A percentile compares a stretch with the other conserved stretches of the same genome.
These are phyloP conservation scores for Charaxes varanes DNA, from an alignment of 1,140 invertebrate species.

Conservation along the genomic window DNA sequence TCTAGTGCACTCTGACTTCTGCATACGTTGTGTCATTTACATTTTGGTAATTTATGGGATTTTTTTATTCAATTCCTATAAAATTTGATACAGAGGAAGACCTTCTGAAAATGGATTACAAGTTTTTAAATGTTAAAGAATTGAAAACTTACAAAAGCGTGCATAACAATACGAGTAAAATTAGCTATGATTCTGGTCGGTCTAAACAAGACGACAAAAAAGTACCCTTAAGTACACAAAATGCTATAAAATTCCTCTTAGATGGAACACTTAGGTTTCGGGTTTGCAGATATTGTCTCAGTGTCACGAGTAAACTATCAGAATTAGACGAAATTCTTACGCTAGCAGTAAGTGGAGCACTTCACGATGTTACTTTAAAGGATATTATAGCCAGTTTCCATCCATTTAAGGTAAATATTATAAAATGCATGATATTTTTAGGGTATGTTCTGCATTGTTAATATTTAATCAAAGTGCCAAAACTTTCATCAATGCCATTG, in stretches of 20 bases:
- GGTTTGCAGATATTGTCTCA: conserved; percentile 58
- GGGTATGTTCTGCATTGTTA: too few species aligned
- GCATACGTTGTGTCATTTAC: too few species aligned
- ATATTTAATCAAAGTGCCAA: too few species aligned
- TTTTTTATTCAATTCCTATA: too few species aligned
- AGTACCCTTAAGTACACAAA: conserved; percentile 43
- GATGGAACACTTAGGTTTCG: conserved; percentile 45
- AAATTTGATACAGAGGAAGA: too few species aligned
- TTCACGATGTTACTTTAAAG: conserved; percentile 51
- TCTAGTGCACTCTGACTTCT: too few species aligned
- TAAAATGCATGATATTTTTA: neutral
- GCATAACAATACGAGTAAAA: conserved; percentile 6
- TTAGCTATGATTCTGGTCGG: too few species aligned
- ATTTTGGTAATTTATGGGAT: conserved; percentile 3
- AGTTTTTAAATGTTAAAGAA: conserved; percentile 13
- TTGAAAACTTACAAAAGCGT: conserved; percentile 21
- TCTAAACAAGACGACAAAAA: conserved; percentile 1
- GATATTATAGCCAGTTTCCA: conserved; percentile 57
- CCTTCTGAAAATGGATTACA: conserved; percentile 23
- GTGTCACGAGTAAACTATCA: conserved; percentile 30
- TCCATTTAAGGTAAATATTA: conserved; percentile 44
- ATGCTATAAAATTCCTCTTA: conserved; percentile 50
- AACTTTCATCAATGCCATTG: too few species aligned
- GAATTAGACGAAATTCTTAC: conserved; percentile 54
- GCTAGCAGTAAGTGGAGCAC: conserved; percentile 33